Conservation (phyloP, 2,797 vertebrate genomes). For the Acrocephalus scirpaceus region DNA sequence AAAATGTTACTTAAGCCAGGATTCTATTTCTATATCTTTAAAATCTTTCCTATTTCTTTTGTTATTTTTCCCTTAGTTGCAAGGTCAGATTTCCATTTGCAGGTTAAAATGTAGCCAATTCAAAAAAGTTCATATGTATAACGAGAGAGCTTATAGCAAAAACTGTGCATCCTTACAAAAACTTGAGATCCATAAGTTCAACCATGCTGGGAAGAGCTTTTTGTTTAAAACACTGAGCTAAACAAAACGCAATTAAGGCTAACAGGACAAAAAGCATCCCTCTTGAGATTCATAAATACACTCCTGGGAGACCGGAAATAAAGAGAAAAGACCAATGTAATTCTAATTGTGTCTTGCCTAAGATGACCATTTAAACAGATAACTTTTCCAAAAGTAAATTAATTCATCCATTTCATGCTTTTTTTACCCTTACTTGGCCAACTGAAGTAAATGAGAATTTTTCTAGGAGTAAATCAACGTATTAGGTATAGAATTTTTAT, state of each 20-base stretch:
- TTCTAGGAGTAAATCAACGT: neutral
- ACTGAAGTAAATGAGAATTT: neutral
- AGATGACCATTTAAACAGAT: conserved; percentile 41
- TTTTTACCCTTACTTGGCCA: neutral
- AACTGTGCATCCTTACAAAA: neutral
- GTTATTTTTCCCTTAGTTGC: neutral
- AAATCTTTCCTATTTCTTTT: neutral
- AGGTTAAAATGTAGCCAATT: neutral
- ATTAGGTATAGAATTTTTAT: neutral
- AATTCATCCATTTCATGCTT: neutral
- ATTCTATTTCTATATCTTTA: neutral
- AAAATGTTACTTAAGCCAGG: neutral
- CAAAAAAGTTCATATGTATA: neutral
- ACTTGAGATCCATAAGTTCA: conserved; percentile 21
- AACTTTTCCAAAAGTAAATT: neutral
- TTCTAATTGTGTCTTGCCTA: conserved; percentile 35
- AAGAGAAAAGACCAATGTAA: conserved; percentile 34
- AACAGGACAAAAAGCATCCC: conserved; percentile 41
- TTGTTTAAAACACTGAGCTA: conserved; percentile 51
- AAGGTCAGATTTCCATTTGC: neutral
- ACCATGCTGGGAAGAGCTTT: neutral
- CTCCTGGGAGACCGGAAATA: conserved; percentile 27
- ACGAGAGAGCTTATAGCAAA: neutral
- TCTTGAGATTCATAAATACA: conserved; percentile 53
- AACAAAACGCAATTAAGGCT: conserved; percentile 66